Conservation (phyloP, 2,888 invertebrate genomes). For the Conus canariensis region DNA sequence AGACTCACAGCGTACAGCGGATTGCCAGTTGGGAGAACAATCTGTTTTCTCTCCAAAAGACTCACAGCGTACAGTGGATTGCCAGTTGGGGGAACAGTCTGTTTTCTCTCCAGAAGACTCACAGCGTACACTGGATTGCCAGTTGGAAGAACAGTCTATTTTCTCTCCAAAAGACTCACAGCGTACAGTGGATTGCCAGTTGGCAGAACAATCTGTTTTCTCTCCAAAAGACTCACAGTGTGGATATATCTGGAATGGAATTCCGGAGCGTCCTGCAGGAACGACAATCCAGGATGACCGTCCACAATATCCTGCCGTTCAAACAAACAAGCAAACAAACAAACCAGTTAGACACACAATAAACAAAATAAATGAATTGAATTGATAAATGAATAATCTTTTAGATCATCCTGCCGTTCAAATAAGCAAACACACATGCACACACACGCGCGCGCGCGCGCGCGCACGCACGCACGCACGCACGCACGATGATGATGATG, state of each 20-base stretch:
- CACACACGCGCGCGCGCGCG: not conserved
- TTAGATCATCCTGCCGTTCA: too few relatives aligned
- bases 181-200: too few relatives aligned
- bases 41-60: too few relatives aligned
- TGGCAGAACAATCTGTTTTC: not conserved
- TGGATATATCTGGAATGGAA: conserved; percentile 99
- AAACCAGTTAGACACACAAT: not conserved
- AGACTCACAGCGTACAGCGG: too few relatives aligned
- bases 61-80: too few relatives aligned
- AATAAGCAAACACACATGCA: not conserved
- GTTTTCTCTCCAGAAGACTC: too few relatives aligned
- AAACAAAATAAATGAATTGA: not conserved
- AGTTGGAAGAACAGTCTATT: too few relatives aligned
- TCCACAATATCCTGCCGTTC: conserved; percentile 92
- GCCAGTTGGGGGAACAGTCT: too few relatives aligned
- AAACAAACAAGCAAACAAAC: not conserved
- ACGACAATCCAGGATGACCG: conserved; percentile 97
- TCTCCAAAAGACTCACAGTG: conserved; percentile 84
- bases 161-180: too few relatives aligned
- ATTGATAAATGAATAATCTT: too few relatives aligned
- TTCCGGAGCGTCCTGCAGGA: conserved; percentile 97
- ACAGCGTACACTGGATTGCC: too few relatives aligned
- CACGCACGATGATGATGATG: not conserved
- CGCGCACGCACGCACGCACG: not conserved
- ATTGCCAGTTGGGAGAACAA: too few relatives aligned